Base-by-base conservation (phyloP, 2,888 invertebrate species). In the Octodonta nipae region DNA sequence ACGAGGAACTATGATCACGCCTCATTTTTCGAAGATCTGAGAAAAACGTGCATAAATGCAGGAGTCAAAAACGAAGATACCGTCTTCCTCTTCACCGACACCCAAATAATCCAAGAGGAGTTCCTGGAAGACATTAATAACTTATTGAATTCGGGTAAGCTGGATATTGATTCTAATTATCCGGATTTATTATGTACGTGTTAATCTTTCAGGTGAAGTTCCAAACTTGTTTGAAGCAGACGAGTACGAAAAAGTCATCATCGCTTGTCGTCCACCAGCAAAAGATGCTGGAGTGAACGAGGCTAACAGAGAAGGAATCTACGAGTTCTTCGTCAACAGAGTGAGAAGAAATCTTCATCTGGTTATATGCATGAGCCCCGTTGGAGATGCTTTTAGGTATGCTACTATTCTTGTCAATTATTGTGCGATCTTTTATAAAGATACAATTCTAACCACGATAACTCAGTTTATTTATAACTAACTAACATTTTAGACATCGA, bases 101-200 rank as follows among this genome's bases (percentile, higher is more conserved):
- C 85, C 1, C 88, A 89, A 64, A 88, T 91, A 45, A 79, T 86
- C 0, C 75, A 80, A 36, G 89, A 91, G 54, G 88, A 85, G 54
- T 91, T 91, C 56, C 64, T 91, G 1, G 89, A 91, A 56, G 89
- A 91, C 49, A 82, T 91, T 29, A 91, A 89, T 55, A 89, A 89
- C 51, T 82, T 89, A 54, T 66, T 91, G 1, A 91, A 89, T 60
- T 87, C 89, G 6, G 89, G 84, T 70, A 51, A 30, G 14, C 11
- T 12, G 10, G n/a, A n/a, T n/a, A n/a, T n/a, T n/a, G n/a, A n/a
- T n/a, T n/a, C n/a, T n/a, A 26, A 6, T 8, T 8, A 26, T 26
- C 10, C 11, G 7, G 11, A 26, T 6, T 20, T 7, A n/a, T n/a
- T n/a, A n/a, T n/a, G n/a, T n/a, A n/a, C n/a, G n/a, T n/a, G n/a